phyloP scores from a whole-genome alignment of 2,113 vertebrate genomes.

The Erinaceus europaeus region DNA sequence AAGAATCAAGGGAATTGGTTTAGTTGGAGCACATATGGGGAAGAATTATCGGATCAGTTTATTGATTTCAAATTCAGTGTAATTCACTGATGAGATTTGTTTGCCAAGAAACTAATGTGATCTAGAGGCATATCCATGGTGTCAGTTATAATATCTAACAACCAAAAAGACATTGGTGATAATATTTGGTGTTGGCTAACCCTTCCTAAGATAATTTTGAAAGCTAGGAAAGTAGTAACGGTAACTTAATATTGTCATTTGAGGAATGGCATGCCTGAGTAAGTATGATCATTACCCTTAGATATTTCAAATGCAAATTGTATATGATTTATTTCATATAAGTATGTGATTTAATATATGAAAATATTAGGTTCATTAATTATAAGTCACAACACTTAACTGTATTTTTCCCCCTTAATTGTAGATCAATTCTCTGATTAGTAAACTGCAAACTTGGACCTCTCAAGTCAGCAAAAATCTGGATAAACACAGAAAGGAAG shows the following conservation, averaged over 20 bases:
- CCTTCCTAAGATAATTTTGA: not conserved
- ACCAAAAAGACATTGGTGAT: not conserved
- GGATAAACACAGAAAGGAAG: not conserved
- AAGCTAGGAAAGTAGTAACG: not conserved
- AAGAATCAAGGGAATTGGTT: not conserved
- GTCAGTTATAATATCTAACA: not conserved
- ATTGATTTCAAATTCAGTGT: not conserved
- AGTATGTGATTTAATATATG: too few species aligned
- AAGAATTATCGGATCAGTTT: not conserved
- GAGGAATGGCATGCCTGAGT: not conserved
- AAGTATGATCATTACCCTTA: not conserved
- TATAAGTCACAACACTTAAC: not conserved
- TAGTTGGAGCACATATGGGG: not conserved
- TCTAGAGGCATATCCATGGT: not conserved
- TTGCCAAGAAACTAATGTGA: not conserved
- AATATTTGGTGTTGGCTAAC: not conserved
- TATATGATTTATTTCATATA: not conserved
- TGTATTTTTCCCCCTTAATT: not conserved
- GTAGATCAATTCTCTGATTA: not conserved
- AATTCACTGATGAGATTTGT: not conserved
- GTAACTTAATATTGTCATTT: not conserved
- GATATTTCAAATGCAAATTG: not conserved
- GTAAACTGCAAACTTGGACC: not conserved
- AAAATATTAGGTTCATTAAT: not conserved
- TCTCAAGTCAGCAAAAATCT: conserved; percentile 4